These are phyloP conservation scores for Diceros bicornis DNA, from an alignment of 2,797 vertebrate genomes.

Conservation along the genomic window DNA sequence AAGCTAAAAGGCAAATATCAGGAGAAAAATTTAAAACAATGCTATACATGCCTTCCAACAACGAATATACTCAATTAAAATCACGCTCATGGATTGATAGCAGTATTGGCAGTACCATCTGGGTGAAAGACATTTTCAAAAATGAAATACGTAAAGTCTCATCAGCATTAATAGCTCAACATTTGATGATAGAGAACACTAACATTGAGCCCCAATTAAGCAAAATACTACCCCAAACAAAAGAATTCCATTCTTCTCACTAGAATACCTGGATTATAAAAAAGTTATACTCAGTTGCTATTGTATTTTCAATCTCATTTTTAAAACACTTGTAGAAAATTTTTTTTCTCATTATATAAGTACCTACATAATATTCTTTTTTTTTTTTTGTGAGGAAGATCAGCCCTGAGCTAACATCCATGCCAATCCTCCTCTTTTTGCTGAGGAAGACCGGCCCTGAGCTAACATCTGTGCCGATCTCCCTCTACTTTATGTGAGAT, in stretches of 20 bases:
- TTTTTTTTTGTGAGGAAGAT: too few species aligned
- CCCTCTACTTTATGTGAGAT: too few species aligned
- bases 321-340: background rate
- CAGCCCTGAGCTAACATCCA: too few species aligned
- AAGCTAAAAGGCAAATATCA: background rate
- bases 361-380: background rate
- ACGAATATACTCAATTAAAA: background rate
- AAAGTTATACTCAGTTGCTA: background rate
- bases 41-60: background rate
- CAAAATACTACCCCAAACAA: background rate
- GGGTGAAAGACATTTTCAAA: background rate
- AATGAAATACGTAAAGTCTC: background rate
- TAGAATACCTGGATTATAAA: background rate
- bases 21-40: background rate
- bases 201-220: background rate
- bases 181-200: background rate
- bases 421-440: too few species aligned
- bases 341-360: background rate
- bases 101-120: background rate
- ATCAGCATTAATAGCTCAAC: background rate
- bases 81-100: background rate
- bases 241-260: background rate
- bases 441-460: too few species aligned
- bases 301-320: constrained; percentile 17
- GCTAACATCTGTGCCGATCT: too few species aligned